Conservation (phyloP, 2,113 vertebrate species). For the Petaurus breviceps region DNA sequence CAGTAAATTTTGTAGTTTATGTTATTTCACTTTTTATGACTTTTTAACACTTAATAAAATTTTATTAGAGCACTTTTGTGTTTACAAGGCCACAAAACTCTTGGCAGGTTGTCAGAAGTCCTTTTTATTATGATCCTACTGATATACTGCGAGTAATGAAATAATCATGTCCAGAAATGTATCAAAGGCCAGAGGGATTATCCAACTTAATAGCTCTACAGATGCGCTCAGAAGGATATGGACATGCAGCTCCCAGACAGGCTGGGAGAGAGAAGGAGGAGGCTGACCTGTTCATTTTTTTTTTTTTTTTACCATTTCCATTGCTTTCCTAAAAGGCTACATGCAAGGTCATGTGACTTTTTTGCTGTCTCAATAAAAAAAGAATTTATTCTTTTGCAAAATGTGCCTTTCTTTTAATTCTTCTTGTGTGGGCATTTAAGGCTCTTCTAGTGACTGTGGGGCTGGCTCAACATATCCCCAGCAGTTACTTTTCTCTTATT, state of each 20-base stretch:
- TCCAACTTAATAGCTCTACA: slow-evolving; percentile 90
- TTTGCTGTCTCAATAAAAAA: slow-evolving; percentile 76
- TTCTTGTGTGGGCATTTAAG: slow-evolving; percentile 69
- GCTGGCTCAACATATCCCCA: slow-evolving; percentile 44
- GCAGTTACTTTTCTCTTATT: slow-evolving; percentile 65
- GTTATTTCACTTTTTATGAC: slow-evolving; percentile 94
- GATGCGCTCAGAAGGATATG: slow-evolving; percentile 87
- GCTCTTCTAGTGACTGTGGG: slow-evolving; percentile 30
- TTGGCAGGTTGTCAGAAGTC: slow-evolving; percentile 92
- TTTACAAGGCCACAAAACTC: slow-evolving; percentile 99
- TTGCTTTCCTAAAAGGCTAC: slow-evolving; percentile 77
- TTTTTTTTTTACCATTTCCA: slow-evolving; percentile 73
- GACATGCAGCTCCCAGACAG: slow-evolving; percentile 80
- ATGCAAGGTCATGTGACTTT: slow-evolving; percentile 77
- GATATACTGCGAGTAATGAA: slow-evolving; percentile 92
- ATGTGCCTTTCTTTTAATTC: slow-evolving; percentile 80
- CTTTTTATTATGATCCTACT: slow-evolving; percentile 92
- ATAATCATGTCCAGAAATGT: slow-evolving; percentile 93
- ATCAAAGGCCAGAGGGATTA: slow-evolving; percentile 92
- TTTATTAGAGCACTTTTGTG: slow-evolving; percentile 98
- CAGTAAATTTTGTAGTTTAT: slow-evolving; percentile 94
- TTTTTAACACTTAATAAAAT: slow-evolving; percentile 99
- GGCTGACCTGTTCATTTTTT: slow-evolving; percentile 54
- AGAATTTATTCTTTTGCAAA: slow-evolving; percentile 79
- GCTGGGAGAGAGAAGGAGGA: slow-evolving; percentile 70